Evolutionary conservation across 2,797 vertebrate genomes (phyloP).

Genomic region (Sebastes kiyomatsui): DNA sequence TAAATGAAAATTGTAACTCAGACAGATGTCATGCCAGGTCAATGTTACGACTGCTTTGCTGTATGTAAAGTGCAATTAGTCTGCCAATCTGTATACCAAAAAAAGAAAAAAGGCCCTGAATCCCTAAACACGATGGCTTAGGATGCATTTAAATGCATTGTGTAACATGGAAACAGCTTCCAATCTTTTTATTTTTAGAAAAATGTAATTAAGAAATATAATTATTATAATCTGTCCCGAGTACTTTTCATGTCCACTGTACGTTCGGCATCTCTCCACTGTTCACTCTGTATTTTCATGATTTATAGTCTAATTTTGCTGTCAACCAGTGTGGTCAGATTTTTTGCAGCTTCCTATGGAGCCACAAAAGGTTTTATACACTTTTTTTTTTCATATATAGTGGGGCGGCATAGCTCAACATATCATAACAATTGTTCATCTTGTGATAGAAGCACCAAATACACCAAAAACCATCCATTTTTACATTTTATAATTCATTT

Average conservation of each 20-base stretch:
- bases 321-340: neutral
- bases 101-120: neutral
- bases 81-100: neutral
- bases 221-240: neutral
- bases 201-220: neutral
- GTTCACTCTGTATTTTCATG: neutral
- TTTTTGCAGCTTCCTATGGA: no score
- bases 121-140: neutral
- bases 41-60: neutral
- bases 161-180: neutral
- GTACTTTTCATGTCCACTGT: neutral
- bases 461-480: no score
- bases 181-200: neutral
- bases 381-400: no score
- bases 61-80: neutral
- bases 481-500: neutral
- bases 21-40: neutral
- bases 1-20: neutral
- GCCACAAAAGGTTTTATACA: neutral
- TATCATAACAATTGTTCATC: no score
- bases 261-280: neutral
- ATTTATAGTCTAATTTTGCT: neutral
- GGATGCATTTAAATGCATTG: neutral
- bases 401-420: no score
- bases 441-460: no score